Conservation (phyloP, 2,113 vertebrate species). For the Acinonyx jubatus region DNA sequence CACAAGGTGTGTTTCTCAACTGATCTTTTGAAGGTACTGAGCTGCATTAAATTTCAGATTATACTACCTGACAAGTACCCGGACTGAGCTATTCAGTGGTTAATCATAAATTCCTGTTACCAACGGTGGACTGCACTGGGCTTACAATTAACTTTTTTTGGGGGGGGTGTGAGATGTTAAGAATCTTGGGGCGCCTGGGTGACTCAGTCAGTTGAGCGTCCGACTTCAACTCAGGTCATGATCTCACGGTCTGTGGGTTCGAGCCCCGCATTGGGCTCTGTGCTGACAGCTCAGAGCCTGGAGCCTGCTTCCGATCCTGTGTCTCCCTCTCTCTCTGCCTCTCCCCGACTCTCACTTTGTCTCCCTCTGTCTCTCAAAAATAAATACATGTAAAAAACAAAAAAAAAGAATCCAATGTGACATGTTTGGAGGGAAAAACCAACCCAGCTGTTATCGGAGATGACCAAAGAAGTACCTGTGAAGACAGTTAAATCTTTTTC, state of each 20-base stretch:
- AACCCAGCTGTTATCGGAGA: background rate
- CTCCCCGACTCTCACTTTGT: too few relatives aligned
- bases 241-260: too few relatives aligned
- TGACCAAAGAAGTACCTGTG: background rate
- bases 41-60: background rate
- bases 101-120: conserved; percentile 17
- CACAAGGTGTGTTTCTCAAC: background rate
- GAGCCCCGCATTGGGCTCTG: too few relatives aligned
- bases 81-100: background rate
- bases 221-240: too few relatives aligned
- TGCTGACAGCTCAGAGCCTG: too few relatives aligned
- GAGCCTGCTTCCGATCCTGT: too few relatives aligned
- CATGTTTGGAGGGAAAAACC: background rate
- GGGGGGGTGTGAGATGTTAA: background rate
- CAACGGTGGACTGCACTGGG: background rate
- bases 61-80: background rate
- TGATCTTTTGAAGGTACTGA: background rate
- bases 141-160: background rate
- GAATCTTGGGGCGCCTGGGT: background rate
- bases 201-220: too few relatives aligned
- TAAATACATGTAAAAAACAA: too few relatives aligned
- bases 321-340: too few relatives aligned
- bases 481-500: background rate
- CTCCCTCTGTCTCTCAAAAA: too few relatives aligned
- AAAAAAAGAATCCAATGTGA: background rate